Conservation (phyloP, 2,113 vertebrate species). For the Grantiella picta region DNA sequence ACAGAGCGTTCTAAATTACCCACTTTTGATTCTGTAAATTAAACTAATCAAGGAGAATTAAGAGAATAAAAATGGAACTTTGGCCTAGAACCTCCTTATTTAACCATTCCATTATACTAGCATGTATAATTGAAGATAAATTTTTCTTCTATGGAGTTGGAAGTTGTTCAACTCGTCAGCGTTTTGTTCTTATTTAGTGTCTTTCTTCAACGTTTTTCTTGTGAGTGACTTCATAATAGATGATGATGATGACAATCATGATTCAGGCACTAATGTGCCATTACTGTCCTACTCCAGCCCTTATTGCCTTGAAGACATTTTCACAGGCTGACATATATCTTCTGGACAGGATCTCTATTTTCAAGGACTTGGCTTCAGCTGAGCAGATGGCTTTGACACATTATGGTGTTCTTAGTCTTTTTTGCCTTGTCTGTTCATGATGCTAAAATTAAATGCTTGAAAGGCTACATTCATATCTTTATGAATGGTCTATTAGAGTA, state of each 20-base stretch:
- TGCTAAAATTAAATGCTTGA: background rate
- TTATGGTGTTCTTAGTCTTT: background rate
- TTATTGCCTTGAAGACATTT: background rate
- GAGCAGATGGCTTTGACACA: background rate
- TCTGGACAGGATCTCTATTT: background rate
- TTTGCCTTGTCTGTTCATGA: background rate
- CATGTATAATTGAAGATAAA: background rate
- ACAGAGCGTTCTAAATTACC: background rate
- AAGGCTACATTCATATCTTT: background rate
- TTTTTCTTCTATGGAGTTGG: background rate
- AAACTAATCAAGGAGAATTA: background rate
- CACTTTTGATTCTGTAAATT: background rate
- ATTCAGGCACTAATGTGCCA: background rate
- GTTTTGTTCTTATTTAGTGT: background rate
- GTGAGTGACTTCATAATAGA: background rate
- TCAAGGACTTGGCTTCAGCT: background rate
- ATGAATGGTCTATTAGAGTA: background rate
- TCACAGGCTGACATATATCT: background rate
- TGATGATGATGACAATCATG: background rate
- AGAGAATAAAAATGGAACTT: background rate
- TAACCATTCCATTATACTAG: background rate
- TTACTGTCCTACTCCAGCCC: background rate
- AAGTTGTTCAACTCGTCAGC: background rate
- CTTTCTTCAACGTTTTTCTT: background rate
- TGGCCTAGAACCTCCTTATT: background rate